Conservation (phyloP, 2,888 invertebrate genomes). For the Villa cingulata region DNA sequence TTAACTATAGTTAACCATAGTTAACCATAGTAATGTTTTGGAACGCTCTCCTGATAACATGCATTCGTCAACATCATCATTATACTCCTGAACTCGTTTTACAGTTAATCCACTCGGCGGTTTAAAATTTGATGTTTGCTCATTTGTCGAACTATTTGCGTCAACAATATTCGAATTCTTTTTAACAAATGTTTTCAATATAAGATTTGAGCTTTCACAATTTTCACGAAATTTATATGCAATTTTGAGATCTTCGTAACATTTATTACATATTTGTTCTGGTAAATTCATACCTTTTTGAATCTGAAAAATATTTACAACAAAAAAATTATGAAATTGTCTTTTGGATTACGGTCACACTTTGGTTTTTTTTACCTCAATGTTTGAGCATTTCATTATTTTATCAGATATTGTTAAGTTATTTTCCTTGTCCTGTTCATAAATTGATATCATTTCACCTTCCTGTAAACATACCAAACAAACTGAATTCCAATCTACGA, state of each 20-base stretch:
- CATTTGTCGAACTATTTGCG: neutral
- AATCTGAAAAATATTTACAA: constrained; percentile 15
- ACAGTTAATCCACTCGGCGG: constrained; percentile 12
- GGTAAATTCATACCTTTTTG: constrained; percentile 22
- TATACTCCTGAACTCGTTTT: constrained; percentile 6
- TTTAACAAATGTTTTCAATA: constrained; percentile 22
- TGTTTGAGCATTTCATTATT: constrained; percentile 13
- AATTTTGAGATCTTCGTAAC: constrained; percentile 26
- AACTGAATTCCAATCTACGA: constrained; percentile 13
- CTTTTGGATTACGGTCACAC: neutral
- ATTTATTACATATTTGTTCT: constrained; percentile 28
- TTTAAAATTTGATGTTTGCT: constrained; percentile 9
- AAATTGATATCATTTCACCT: constrained; percentile 13
- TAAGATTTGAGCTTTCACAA: constrained; percentile 28
- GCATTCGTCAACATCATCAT: neutral
- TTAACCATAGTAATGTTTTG: too few relatives aligned
- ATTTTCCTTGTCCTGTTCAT: constrained; percentile 11
- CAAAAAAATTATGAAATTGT: neutral
- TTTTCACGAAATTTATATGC: constrained; percentile 31
- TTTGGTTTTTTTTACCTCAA: constrained; percentile 9
- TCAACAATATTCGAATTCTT: neutral
- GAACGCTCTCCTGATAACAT: too few relatives aligned
- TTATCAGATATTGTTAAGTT: constrained; percentile 10
- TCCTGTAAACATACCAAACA: constrained; percentile 16
- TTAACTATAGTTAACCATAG: too few relatives aligned